phyloP scores from a whole-genome alignment of 2,113 vertebrate genomes.

The Calidris pygmaea region DNA sequence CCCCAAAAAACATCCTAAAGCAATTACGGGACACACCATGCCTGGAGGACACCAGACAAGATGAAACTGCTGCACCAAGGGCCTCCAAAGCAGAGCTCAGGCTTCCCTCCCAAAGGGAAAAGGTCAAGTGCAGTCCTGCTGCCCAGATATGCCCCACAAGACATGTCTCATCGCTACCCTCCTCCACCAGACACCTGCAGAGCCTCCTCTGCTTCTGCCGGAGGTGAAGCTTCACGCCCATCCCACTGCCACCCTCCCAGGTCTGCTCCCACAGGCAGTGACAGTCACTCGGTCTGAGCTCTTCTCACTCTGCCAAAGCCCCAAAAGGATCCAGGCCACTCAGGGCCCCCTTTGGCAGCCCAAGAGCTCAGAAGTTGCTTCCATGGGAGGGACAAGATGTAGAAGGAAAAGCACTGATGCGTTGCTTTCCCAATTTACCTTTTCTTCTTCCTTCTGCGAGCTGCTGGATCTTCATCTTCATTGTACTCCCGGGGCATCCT shows the following conservation, averaged over 20 bases:
- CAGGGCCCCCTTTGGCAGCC: neutral
- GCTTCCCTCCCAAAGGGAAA: neutral
- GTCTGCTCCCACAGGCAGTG: neutral
- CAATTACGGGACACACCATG: neutral
- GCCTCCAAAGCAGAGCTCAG: neutral
- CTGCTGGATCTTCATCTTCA: constrained; percentile 96
- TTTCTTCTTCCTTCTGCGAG: constrained; percentile 96
- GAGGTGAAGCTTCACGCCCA: neutral
- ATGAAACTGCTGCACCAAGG: neutral
- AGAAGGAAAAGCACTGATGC: neutral
- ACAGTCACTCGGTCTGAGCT: neutral
- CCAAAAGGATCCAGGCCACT: neutral
- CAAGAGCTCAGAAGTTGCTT: neutral
- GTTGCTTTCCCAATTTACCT: constrained; percentile 73
- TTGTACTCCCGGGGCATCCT: constrained; percentile 99
- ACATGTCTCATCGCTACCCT: neutral
- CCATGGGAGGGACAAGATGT: rapidly evolving
- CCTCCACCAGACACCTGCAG: neutral
- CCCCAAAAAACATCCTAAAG: neutral
- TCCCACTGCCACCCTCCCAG: neutral
- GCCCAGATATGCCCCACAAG: rapidly evolving
- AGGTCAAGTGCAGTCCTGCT: neutral
- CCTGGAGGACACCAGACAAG: neutral
- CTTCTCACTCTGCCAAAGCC: neutral
- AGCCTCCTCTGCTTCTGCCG: neutral